Conservation (phyloP, 35 echinoderm and acorn worm species). For the Amphiura filiformis region DNA sequence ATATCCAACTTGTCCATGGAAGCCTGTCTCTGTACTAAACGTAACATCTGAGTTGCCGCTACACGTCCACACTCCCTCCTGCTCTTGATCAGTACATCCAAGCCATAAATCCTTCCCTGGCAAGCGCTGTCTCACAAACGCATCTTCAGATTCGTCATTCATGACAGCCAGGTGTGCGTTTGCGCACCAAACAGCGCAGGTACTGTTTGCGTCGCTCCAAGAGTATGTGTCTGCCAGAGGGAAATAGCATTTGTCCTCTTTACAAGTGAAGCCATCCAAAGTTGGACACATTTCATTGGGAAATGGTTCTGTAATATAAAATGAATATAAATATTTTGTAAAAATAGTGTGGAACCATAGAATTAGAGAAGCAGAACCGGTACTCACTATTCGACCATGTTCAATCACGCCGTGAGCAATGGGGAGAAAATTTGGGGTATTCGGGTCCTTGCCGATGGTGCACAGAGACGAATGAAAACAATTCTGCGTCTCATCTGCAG, state of each 20-base stretch:
- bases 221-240: not conserved
- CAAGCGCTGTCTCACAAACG: not conserved
- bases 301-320: not conserved
- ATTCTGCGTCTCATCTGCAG: no score
- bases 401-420: no score
- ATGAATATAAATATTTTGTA: no score
- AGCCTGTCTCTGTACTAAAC: not conserved
- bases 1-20: not conserved
- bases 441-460: no score
- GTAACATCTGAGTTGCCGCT: not conserved
- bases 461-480: no score
- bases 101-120: not conserved
- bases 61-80: not conserved
- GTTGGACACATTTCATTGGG: not conserved
- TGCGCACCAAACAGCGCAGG: not conserved
- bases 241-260: not conserved
- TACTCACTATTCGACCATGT: no score
- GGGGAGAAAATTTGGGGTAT: no score
- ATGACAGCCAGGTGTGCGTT: not conserved
- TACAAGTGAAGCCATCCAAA: not conserved
- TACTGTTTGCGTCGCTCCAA: not conserved
- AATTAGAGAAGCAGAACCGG: no score
- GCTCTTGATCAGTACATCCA: not conserved
- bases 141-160: not conserved
- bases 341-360: no score